Percentiles rank a stretch among this genome's conserved stretches.
These are phyloP conservation scores for Galago senegalensis DNA, from an alignment of 2,797 vertebrate species.

Conservation along the genomic window DNA sequence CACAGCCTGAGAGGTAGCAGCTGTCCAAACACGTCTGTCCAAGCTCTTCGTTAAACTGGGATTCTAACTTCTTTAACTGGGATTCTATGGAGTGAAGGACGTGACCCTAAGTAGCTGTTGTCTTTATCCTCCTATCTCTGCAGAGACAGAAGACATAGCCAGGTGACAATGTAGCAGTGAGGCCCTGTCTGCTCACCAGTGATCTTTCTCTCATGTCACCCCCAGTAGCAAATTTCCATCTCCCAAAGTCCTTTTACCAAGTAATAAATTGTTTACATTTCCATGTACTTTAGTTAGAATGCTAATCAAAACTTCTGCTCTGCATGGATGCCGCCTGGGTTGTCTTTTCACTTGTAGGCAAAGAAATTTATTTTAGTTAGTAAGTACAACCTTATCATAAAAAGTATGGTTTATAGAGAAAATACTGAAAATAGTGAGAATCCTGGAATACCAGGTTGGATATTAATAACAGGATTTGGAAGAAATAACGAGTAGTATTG, in stretches of 20 bases:
- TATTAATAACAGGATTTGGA: neutral
- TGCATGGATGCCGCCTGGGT: neutral
- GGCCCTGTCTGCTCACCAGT: neutral
- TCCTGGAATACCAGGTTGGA: neutral
- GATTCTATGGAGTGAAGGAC: neutral
- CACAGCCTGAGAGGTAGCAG: fast-evolving
- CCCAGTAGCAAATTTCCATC: neutral
- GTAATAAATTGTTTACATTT: neutral
- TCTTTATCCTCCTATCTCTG: neutral
- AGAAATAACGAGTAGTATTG: neutral
- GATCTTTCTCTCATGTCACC: neutral
- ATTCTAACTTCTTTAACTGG: neutral
- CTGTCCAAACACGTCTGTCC: neutral
- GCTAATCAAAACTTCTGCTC: neutral
- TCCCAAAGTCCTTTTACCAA: neutral
- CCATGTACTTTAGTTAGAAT: neutral
- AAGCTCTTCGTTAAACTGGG: neutral
- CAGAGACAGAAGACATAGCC: neutral
- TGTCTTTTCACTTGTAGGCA: constrained; percentile 18
- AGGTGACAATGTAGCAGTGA: neutral
- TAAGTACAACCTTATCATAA: neutral
- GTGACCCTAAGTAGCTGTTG: neutral
- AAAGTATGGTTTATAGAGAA: neutral
- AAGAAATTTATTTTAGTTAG: neutral
- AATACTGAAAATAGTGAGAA: neutral